Base-by-base conservation (phyloP, 2,888 invertebrate genomes). In the Auanema sp. region DNA sequence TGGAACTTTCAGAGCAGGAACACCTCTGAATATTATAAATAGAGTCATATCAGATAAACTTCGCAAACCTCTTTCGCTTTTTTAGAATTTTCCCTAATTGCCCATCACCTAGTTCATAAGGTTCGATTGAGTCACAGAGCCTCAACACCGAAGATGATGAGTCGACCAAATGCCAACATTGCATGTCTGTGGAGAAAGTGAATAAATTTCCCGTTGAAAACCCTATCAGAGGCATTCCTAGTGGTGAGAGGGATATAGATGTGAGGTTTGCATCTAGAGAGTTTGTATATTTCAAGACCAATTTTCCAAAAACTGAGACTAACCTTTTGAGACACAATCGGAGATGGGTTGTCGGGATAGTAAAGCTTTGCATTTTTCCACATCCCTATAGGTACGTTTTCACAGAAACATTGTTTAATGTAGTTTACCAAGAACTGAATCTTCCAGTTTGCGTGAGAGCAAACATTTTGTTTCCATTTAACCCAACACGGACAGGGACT, bases 121-220 rank as follows among this genome's bases (percentile, higher is more conserved):
- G 41, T 5, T 21, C 50, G 6, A 60, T 44, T 2, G 50, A 14
- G 12, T 60, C 33, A n/a, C 55, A 52, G 23, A 64, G 47, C 18
- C 50, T 43, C 40, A 47, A 40, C 41, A 60, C 24, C 21, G 59
- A 52, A 23, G 40, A 59, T 2, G 58, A 42, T 1, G 52, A 51
- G 53, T 63, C 63, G 8, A 53, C 44, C 42, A 58, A 14, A 25
- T 53, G 63, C 65, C 65, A 65, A 44, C 60, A 43, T 40, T 56
- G 56, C 1, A 65, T 42, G 16, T 55, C 51, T 8, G 51, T 43
- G 14, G 65, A 60, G 52, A 60, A 73, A 1, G 70, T 70, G 63
- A 66, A 70, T n/a, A 71, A 55, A 42, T 65, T 64, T 40, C 72
- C 72, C 42, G 64, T 70, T 10, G 70, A 65, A 41, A 73, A 65